Conservation (phyloP, 2,888 invertebrate genomes). For the Anodontia alba region DNA sequence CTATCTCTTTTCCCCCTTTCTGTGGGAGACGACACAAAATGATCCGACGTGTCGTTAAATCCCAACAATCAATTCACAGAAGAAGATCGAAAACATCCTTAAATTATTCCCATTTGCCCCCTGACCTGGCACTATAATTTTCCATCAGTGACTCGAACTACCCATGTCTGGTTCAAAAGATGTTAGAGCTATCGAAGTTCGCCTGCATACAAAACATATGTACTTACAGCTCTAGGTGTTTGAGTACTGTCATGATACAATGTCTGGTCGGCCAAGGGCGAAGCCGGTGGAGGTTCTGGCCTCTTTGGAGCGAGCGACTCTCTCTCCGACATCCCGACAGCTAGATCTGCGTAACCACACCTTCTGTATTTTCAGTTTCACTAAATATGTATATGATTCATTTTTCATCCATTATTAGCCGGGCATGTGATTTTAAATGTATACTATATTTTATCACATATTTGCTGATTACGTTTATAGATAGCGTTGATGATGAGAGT, state of each 20-base stretch:
- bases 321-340: conserved; percentile 48
- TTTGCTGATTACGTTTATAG: neutral
- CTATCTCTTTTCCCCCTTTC: too few species aligned
- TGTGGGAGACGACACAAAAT: too few species aligned
- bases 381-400: neutral
- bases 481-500: neutral
- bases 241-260: conserved; percentile 78
- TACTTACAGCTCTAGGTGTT: conserved; percentile 73
- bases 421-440: neutral
- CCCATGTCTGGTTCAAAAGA: too few species aligned
- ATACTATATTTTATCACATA: neutral
- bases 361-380: neutral
- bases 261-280: conserved; percentile 56
- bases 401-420: neutral
- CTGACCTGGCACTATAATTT: too few species aligned
- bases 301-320: conserved; percentile 46
- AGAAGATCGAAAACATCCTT: too few species aligned
- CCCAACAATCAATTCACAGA: too few species aligned
- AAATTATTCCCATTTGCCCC: too few species aligned
- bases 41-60: too few species aligned
- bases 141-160: too few species aligned
- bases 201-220: too few species aligned
- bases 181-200: too few species aligned
- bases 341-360: too few species aligned
- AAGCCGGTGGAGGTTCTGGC: conserved; percentile 42